Evolutionary conservation across 2,888 invertebrate species (phyloP).

Genomic region (Liposcelis brunnea): DNA sequence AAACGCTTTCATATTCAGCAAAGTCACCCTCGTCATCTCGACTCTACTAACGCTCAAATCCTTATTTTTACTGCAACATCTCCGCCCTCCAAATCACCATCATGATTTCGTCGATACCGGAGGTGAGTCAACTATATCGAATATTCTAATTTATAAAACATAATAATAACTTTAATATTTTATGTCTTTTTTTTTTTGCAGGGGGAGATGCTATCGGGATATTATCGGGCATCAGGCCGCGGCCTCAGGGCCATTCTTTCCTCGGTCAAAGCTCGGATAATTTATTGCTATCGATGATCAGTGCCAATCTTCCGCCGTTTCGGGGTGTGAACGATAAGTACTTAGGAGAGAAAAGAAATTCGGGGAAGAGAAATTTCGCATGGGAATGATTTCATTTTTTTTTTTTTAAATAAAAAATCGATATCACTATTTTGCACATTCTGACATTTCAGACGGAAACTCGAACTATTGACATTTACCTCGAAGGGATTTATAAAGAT

Average conservation of each 20-base stretch:
- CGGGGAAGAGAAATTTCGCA: conserved; percentile 1
- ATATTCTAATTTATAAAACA: no score
- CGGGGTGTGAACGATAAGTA: conserved; percentile 5
- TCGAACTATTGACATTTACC: no score
- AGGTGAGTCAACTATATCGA: neutral
- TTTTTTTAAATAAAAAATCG: neutral
- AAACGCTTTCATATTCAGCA: conserved; percentile 58
- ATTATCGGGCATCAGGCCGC: neutral
- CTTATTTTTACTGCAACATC: conserved; percentile 6
- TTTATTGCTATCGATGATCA: neutral
- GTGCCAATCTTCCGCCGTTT: neutral
- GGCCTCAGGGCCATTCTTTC: neutral
- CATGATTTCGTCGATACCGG: neutral
- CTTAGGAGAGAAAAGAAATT: neutral
- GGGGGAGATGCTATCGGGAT: neutral
- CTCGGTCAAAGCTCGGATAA: neutral
- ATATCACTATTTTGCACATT: no score
- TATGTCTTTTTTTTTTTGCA: conserved; percentile 5
- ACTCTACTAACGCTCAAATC: conserved; percentile 45
- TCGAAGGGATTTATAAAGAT: no score
- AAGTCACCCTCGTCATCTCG: conserved; percentile 51
- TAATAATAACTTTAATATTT: no score
- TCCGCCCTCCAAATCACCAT: neutral
- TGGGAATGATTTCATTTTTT: neutral
- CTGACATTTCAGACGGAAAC: no score